Percentiles rank a stretch among this genome's conserved stretches.
phyloP scores from a whole-genome alignment of 2,113 vertebrate genomes.

The Hemibagrus wyckioides region DNA sequence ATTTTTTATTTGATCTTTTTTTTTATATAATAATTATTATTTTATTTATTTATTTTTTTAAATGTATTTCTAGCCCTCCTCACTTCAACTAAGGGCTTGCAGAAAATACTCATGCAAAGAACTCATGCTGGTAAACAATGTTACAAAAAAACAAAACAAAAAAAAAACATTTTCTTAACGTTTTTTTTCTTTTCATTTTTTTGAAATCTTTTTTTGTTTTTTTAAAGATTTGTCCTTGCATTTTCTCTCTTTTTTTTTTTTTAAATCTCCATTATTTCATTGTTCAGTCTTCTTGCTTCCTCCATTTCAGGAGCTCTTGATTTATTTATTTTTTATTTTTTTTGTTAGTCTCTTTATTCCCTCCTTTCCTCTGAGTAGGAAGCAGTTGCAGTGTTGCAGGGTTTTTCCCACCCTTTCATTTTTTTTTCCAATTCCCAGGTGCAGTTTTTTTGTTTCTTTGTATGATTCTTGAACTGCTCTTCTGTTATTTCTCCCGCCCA shows the following conservation, averaged over 20 bases:
- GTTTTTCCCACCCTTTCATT: not conserved
- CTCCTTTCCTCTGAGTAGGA: slow-evolving; percentile 2
- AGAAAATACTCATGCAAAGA: slow-evolving; percentile 82
- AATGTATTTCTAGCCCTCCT: slow-evolving; percentile 74
- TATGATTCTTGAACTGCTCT: slow-evolving; percentile 53
- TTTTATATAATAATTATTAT: slow-evolving; percentile 66
- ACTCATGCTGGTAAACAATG: slow-evolving; percentile 84
- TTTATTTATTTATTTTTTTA: slow-evolving; percentile 66
- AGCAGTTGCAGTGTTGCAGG: slow-evolving; percentile 21
- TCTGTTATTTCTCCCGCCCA: slow-evolving; percentile 59
- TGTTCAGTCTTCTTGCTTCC: slow-evolving; percentile 21
- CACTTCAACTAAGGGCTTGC: slow-evolving; percentile 79
- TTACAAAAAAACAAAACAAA: too few species aligned
- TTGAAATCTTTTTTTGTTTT: slow-evolving; percentile 52
- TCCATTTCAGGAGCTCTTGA: not conserved
- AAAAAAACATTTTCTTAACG: slow-evolving; percentile 76
- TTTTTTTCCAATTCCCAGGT: slow-evolving; percentile 27
- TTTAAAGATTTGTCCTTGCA: slow-evolving; percentile 42
- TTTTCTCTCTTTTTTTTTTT: slow-evolving; percentile 40
- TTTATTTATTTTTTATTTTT: slow-evolving; percentile 53
- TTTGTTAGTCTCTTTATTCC: slow-evolving; percentile 57
- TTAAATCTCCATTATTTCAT: slow-evolving; percentile 28
- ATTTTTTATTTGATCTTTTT: slow-evolving; percentile 67
- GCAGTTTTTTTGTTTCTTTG: slow-evolving; percentile 37
- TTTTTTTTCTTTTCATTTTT: slow-evolving; percentile 55